Base-by-base conservation (phyloP, 2,797 vertebrate species). In the Erpetoichthys calabaricus region DNA sequence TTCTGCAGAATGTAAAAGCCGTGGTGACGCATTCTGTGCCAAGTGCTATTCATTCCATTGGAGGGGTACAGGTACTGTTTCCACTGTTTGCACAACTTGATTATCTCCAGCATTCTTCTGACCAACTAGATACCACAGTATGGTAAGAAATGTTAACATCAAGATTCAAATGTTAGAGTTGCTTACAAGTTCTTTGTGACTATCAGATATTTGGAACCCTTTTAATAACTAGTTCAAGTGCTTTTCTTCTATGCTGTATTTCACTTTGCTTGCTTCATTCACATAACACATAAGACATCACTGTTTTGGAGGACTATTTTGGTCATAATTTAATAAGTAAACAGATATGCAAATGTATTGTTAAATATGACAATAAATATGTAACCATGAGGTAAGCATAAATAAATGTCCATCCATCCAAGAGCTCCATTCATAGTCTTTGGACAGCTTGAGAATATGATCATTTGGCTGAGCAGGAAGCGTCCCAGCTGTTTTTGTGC, bases 21-120 rank as follows among this genome's bases (percentile, higher is more conserved):
- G 91, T 98, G 72, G 80, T 97, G 74, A 98, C 93, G 0, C 94
- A 96, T 78, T 97, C 96, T 1, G 90, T 97, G 62, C 96, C 98
- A 76, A 97, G 94, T 73, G 95, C 92, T 47, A 88, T 99, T 65
- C 96, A 99, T 74, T 98, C 95, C 4, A 91, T 99, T 45, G 96
- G 96, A 67, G 96, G 96, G 1, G 88, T 98, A 62, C 96, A 97
- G 80, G 96, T 98, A 64, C 89, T 99, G 60, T 99, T 98, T 68
- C 94, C 96, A 61, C 84, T 99, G 62, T 99, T 97, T 82, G 90
- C 91, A 75, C 96, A 99, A 78, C 77, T 99, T 77, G 95, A 99
- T 75, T 93, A 85, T 56, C 86, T 70, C 75, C 92, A 97, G 72
- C 86, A 89, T 63, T 85, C 83, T 65, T 88, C 86, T 9, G 86